Percentiles rank a stretch among this genome's conserved stretches.
Evolutionary conservation across 2,797 vertebrate genomes (phyloP).

Genomic region (Lepus oiostolus): DNA sequence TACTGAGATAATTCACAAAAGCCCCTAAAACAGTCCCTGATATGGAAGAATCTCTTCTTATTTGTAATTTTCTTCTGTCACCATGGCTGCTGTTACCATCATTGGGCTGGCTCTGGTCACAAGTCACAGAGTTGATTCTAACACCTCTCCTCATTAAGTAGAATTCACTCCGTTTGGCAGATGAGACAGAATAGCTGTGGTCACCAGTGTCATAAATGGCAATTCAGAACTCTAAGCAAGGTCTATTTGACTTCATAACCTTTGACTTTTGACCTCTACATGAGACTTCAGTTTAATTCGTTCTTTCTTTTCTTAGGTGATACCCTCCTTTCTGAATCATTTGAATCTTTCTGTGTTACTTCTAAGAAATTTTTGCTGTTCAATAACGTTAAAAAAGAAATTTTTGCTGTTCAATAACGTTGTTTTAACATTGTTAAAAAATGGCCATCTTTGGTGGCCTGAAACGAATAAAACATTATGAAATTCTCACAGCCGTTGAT

Average conservation of each 20-base stretch:
- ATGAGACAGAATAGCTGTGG: background rate
- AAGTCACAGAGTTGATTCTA: background rate
- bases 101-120: background rate
- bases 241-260: background rate
- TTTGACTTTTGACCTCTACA: background rate
- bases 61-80: background rate
- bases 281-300: background rate
- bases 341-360: background rate
- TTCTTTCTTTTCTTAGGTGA: background rate
- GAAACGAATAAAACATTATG: background rate
- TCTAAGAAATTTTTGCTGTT: background rate
- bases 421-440: too few species aligned
- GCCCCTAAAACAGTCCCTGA: background rate
- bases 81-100: background rate
- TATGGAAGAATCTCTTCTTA: background rate
- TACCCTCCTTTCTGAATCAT: background rate
- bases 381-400: conserved; percentile 4
- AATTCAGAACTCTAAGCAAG: background rate
- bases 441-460: background rate
- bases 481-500: background rate
- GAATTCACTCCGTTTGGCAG: background rate
- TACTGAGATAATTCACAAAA: background rate
- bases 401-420: background rate
- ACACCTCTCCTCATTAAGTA: background rate
- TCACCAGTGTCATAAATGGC: background rate